Conservation (phyloP, 2,888 invertebrate genomes). For the Plutella xylostella region DNA sequence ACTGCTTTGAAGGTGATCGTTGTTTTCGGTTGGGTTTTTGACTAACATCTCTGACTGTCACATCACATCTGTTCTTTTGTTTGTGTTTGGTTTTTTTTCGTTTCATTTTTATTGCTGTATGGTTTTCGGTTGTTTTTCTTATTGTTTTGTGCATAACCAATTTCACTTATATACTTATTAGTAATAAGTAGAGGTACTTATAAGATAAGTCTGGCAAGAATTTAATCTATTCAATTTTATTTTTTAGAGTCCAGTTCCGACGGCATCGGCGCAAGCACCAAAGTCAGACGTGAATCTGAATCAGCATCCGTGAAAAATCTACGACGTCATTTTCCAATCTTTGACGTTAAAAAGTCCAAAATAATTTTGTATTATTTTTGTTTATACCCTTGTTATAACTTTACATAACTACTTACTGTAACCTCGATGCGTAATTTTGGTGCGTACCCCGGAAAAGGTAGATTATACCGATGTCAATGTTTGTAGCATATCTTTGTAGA, state of each 20-base stretch:
- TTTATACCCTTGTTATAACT: constrained; percentile 31
- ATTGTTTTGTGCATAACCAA: constrained; percentile 14
- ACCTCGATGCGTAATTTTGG: no score
- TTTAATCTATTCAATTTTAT: no score
- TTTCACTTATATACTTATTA: no score
- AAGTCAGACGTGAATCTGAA: constrained; percentile 82
- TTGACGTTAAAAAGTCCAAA: constrained; percentile 42
- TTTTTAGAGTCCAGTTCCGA: constrained; percentile 81
- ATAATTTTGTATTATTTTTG: constrained; percentile 39
- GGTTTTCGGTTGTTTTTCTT: neutral
- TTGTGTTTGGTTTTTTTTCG: neutral
- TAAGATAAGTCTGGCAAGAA: no score
- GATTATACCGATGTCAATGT: constrained; percentile 31
- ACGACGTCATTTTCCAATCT: constrained; percentile 7
- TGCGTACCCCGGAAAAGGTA: neutral
- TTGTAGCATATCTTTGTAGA: constrained; percentile 38
- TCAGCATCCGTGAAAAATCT: constrained; percentile 64
- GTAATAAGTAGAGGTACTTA: no score
- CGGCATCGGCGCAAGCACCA: constrained; percentile 61
- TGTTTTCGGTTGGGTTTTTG: constrained; percentile 15
- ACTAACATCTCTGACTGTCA: neutral
- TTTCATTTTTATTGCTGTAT: neutral
- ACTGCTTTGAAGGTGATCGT: neutral
- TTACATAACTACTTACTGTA: no score
- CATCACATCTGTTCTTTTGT: neutral